Evolutionary conservation across 1,140 invertebrate species (phyloP), one percentile per base, ranked within the genome.

Genomic region (Trichonephila inaurata): DNA sequence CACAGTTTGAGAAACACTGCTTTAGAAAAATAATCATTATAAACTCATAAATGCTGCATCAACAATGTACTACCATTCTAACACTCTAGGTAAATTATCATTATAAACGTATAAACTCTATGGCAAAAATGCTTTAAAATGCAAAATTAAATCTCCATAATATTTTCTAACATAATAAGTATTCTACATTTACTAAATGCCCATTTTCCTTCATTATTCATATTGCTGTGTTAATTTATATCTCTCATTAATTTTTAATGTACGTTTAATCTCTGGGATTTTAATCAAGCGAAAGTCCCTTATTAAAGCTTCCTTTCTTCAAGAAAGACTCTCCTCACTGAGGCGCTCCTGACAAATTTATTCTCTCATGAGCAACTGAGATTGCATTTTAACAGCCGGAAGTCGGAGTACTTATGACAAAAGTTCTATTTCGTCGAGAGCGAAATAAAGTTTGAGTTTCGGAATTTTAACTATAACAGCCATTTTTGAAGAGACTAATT

Each of bases 311-410:
- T 28, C 28, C 28, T 77, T 77, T 19, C 72, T 77, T 6, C 28
- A 33, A 28, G 28, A 77, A 33, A 77, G 12, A 77, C 18, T 77
- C 33, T 16, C 18, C 18, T 16, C 33, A 18, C 12, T 16, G 72
- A 14, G 72, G 72, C 6, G 12, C 28, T 33, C 72, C 33, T 77
- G 72, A 77, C 72, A 77, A 77, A 77, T 77, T 77, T 77, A 77
- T 77, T 77, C 72, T 7, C 16, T 33, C 28, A 40, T 77, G 24
- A 77, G 33, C 72, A 33, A 77, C 72, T 77, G 72, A 77, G 33
- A 77, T 77, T 77, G 72, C 24, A 40, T 40, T 77, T 77, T 77
- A 77, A 77, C 33, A 77, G 69, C 69, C 69, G 69, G 69, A 77
- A 77, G 72, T 77, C 18, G 72, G 72, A 77, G 72, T 77, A 77